These are phyloP conservation scores for Artemia sp. DNA, from an alignment of 2,888 invertebrate species.

Conservation along the genomic window DNA sequence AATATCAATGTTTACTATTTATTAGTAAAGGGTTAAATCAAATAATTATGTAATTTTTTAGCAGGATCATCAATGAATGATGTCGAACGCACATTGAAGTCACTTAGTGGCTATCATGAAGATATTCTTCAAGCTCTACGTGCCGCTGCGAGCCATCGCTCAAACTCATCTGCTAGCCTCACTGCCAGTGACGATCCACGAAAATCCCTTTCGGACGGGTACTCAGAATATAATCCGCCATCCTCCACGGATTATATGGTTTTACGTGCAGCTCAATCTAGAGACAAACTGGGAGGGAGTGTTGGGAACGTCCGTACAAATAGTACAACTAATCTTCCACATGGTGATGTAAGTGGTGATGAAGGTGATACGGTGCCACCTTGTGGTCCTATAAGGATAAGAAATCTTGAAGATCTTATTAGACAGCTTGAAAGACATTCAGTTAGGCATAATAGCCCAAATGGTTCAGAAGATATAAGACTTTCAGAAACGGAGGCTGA, in stretches of 20 bases:
- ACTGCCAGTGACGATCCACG: conserved; percentile 50
- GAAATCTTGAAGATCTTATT: conserved; percentile 77
- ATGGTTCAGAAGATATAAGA: conserved; percentile 68
- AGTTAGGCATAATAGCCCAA: conserved; percentile 69
- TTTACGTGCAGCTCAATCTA: conserved; percentile 38
- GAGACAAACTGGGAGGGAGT: conserved; percentile 57
- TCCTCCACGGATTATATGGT: conserved; percentile 23
- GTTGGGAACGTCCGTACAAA: conserved; percentile 23
- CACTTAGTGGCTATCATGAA: conserved; percentile 78
- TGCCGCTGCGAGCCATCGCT: conserved; percentile 42
- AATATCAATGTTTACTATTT: no score
- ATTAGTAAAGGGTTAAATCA: no score
- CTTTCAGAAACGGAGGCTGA: conserved; percentile 79
- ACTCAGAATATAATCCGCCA: conserved; percentile 30
- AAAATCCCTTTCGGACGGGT: conserved; percentile 45
- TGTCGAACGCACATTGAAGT: conserved; percentile 62
- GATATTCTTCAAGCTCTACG: conserved; percentile 76
- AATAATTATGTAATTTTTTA: conserved; percentile 20
- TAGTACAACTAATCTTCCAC: conserved; percentile 20
- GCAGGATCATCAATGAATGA: conserved; percentile 29
- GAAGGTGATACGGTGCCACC: conserved; percentile 54
- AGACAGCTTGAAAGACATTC: conserved; percentile 73
- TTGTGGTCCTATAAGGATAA: conserved; percentile 64
- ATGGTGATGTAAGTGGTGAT: conserved; percentile 41
- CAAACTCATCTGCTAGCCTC: conserved; percentile 41